phyloP scores from a whole-genome alignment of 2,113 vertebrate species.

The Microcebus tavaratra region DNA sequence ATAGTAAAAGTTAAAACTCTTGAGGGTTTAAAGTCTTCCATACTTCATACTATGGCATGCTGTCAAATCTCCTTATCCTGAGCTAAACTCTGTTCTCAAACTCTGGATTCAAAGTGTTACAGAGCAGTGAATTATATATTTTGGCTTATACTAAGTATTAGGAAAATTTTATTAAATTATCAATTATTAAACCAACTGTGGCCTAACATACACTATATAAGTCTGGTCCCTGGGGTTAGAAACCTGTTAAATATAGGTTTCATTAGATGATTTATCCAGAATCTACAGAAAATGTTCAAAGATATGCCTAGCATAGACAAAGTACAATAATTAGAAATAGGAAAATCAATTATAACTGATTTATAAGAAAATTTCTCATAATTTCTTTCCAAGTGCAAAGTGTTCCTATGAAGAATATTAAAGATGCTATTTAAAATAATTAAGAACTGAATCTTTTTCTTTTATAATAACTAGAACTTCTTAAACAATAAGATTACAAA shows the following conservation, averaged over 20 bases:
- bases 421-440: constrained; percentile 39
- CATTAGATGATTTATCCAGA: constrained; percentile 25
- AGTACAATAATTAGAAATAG: not conserved
- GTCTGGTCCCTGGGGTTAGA: not conserved
- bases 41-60: not conserved
- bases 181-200: not conserved
- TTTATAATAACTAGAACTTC: not conserved
- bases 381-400: constrained; percentile 35
- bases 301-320: not conserved
- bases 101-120: not conserved
- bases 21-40: not conserved
- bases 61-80: not conserved
- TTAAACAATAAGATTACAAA: not conserved
- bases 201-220: not conserved
- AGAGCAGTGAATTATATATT: not conserved
- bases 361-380: constrained; percentile 6
- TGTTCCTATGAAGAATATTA: constrained; percentile 13
- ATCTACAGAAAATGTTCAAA: constrained; percentile 24
- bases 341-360: constrained; percentile 5
- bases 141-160: not conserved
- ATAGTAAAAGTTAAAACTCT: constrained; percentile 6
- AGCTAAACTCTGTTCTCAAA: not conserved
- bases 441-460: not conserved
- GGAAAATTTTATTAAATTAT: not conserved
- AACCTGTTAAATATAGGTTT: not conserved